Conservation (phyloP, 1,140 invertebrate genomes). For the Drosophila hydei region DNA sequence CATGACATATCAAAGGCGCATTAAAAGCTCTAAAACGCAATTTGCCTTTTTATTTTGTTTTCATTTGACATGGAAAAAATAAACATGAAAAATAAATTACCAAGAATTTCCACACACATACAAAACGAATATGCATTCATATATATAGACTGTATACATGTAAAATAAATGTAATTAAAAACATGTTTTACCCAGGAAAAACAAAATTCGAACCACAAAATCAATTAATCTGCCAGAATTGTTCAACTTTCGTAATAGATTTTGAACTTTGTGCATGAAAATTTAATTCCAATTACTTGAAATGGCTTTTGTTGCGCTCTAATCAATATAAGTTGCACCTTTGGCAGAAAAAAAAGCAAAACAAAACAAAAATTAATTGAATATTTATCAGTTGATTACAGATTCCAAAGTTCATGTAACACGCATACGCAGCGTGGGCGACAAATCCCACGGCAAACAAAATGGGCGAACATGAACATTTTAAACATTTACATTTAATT, state of each 20-base stretch:
- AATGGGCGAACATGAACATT: background rate
- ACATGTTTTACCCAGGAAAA: too few relatives aligned
- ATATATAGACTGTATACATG: too few relatives aligned
- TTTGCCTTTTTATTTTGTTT: too few relatives aligned
- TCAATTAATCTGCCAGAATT: background rate
- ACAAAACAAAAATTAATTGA: constrained; percentile 28
- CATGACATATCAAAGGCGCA: too few relatives aligned
- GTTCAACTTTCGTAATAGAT: background rate
- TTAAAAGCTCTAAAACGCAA: too few relatives aligned
- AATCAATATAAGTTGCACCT: constrained; percentile 40
- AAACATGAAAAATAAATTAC: too few relatives aligned
- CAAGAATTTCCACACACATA: too few relatives aligned
- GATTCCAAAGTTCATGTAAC: constrained; percentile 46
- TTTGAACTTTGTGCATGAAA: constrained; percentile 14
- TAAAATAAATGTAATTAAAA: too few relatives aligned
- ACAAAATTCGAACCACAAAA: too few relatives aligned
- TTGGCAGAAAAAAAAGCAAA: background rate
- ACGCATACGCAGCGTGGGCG: constrained; percentile 44
- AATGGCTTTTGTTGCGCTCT: background rate
- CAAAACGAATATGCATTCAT: too few relatives aligned
- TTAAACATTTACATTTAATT: constrained; percentile 28
- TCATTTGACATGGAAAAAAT: too few relatives aligned
- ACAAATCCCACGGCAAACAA: constrained; percentile 19
- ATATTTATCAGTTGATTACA: constrained; percentile 55
- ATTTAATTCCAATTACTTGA: constrained; percentile 33